Conservation (phyloP, 1,140 invertebrate species). For the Hyles vespertilio region DNA sequence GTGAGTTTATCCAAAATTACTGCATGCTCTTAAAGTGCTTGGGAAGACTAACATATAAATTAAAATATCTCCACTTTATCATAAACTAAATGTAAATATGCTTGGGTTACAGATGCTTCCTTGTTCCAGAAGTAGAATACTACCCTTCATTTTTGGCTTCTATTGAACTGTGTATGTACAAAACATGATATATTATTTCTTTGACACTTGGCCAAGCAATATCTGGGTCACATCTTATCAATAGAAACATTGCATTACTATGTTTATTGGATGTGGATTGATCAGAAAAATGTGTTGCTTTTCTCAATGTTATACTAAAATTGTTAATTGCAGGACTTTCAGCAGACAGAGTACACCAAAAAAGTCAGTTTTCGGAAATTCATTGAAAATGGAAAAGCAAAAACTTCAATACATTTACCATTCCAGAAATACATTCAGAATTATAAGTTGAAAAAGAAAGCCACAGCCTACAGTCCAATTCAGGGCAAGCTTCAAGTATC, state of each 20-base stretch:
- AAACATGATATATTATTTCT: neutral
- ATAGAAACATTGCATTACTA: too few species aligned
- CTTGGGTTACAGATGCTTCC: constrained; percentile 11
- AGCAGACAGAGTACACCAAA: constrained; percentile 66
- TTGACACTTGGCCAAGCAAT: too few species aligned
- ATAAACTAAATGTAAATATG: constrained; percentile 3
- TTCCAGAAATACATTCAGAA: constrained; percentile 60
- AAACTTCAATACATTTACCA: constrained; percentile 58
- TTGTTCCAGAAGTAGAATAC: constrained; percentile 3
- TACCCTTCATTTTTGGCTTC: constrained; percentile 4
- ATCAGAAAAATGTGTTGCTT: too few species aligned
- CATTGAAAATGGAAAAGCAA: constrained; percentile 62
- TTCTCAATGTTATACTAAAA: too few species aligned
- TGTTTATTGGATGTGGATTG: too few species aligned
- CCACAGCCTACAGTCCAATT: constrained; percentile 50
- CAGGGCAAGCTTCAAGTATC: constrained; percentile 53
- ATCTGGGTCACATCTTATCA: too few species aligned
- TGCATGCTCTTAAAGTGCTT: constrained; percentile 45
- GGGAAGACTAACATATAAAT: constrained; percentile 3
- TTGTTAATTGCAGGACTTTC: constrained; percentile 40
- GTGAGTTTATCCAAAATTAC: constrained; percentile 59
- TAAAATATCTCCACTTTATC: neutral
- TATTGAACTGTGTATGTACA: constrained; percentile 10
- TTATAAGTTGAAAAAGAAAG: constrained; percentile 58
- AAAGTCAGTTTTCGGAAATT: constrained; percentile 65